These are phyloP conservation scores for Apus apus DNA, from an alignment of 2,113 vertebrate species.

Conservation along the genomic window DNA sequence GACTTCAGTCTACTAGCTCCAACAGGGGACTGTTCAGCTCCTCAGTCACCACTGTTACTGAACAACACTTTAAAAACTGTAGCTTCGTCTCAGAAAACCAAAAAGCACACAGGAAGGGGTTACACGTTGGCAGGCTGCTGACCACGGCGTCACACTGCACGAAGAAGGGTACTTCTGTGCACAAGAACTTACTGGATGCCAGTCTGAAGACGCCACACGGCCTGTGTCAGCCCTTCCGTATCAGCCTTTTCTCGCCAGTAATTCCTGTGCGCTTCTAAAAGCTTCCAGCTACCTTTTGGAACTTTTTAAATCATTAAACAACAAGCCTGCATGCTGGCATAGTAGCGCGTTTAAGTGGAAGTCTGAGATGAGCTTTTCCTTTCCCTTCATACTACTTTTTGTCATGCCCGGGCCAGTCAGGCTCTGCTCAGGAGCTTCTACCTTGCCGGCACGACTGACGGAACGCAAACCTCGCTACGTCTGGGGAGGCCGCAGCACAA, in stretches of 20 bases:
- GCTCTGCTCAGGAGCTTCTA: rapidly evolving
- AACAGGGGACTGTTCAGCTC: background rate
- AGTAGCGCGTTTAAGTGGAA: background rate
- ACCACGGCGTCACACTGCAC: too few relatives aligned
- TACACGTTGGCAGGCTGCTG: background rate
- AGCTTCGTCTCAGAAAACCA: background rate
- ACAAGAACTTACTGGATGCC: too few relatives aligned
- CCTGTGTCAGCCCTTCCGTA: rapidly evolving
- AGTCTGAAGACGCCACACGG: background rate
- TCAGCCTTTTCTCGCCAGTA: background rate
- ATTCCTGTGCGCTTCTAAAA: background rate
- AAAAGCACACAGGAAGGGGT: background rate
- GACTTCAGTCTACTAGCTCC: background rate
- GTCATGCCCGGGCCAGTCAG: rapidly evolving
- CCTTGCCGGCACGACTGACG: rapidly evolving
- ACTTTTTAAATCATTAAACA: background rate
- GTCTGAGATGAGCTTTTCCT: rapidly evolving
- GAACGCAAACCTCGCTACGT: rapidly evolving
- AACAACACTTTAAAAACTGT: background rate
- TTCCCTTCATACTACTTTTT: background rate
- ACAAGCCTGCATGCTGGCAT: background rate
- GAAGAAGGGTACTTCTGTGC: background rate
- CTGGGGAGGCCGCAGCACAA: too few relatives aligned
- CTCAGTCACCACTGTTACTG: background rate
- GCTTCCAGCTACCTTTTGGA: too few relatives aligned